A percentile compares a stretch with the other conserved stretches of the same genome.
Evolutionary conservation across 2,888 invertebrate genomes (phyloP).

Genomic region (Eubasilissa splendida): DNA sequence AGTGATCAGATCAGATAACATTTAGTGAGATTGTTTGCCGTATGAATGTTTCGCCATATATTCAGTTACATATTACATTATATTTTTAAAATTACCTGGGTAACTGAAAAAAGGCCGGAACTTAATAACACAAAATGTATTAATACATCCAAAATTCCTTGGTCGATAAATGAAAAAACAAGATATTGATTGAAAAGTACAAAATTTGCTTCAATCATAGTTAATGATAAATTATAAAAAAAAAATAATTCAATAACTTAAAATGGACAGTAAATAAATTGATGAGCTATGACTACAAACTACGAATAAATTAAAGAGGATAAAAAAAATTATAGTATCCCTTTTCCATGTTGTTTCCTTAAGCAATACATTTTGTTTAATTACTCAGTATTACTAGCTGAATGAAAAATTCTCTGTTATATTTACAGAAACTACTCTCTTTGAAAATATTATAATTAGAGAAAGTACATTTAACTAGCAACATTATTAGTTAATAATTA

Average conservation of each 20-base stretch:
- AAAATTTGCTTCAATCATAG: background rate
- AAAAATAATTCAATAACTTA: background rate
- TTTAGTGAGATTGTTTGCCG: background rate
- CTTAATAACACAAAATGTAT: too few relatives aligned
- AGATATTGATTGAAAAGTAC: background rate
- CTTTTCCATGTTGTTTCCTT: slow-evolving; percentile 29
- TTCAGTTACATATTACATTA: background rate
- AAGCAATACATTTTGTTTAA: slow-evolving; percentile 21
- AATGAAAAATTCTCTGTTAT: slow-evolving; percentile 8
- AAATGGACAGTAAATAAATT: background rate
- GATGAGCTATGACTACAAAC: background rate
- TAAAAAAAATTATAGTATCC: slow-evolving; percentile 2
- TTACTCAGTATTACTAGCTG: slow-evolving; percentile 13
- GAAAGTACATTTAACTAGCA: background rate
- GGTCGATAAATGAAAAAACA: background rate
- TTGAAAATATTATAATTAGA: background rate
- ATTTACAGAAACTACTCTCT: background rate
- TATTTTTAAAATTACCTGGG: slow-evolving; percentile 16
- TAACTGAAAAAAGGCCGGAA: background rate
- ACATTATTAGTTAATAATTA: background rate
- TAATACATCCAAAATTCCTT: background rate
- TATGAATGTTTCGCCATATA: too few relatives aligned
- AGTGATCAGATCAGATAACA: too few relatives aligned
- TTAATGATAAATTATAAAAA: background rate
- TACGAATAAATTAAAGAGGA: background rate